Evolutionary conservation across 2,888 invertebrate genomes (phyloP).

Genomic region (Homarus gammarus): DNA sequence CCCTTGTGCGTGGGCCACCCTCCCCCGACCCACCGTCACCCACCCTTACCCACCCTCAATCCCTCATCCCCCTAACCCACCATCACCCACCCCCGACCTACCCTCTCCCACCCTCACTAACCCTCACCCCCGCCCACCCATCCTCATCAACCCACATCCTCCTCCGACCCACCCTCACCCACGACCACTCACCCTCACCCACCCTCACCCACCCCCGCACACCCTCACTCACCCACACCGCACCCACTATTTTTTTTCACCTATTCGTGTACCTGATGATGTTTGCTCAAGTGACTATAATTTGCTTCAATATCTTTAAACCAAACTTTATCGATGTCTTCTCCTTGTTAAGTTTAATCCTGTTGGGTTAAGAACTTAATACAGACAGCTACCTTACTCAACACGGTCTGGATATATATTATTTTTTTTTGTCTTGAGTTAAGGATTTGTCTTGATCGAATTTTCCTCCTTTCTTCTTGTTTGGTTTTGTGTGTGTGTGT

Average conservation of each 20-base stretch:
- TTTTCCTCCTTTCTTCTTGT: neutral
- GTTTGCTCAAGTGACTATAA: constrained; percentile 6
- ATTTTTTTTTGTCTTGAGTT: neutral
- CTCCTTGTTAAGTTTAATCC: neutral
- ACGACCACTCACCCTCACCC: too few species aligned
- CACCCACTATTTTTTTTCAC: too few species aligned
- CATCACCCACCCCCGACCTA: too few species aligned
- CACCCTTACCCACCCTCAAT: neutral
- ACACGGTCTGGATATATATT: neutral
- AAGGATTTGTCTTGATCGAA: neutral
- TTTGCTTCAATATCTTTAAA: neutral
- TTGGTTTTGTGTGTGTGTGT: too few species aligned
- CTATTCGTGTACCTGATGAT: constrained; percentile 6
- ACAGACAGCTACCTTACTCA: neutral
- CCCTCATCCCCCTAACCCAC: too few species aligned
- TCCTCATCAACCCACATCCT: too few species aligned
- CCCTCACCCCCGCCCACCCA: too few species aligned
- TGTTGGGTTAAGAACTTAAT: neutral
- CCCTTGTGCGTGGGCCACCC: neutral
- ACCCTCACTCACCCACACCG: neutral
- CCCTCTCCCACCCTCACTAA: too few species aligned
- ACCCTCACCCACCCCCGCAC: neutral
- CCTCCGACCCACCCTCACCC: too few species aligned
- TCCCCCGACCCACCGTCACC: neutral
- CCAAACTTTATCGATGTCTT: constrained; percentile 18